Base-by-base conservation (phyloP, 2,113 vertebrate species). In the Protobothrops mucrosquamatus region DNA sequence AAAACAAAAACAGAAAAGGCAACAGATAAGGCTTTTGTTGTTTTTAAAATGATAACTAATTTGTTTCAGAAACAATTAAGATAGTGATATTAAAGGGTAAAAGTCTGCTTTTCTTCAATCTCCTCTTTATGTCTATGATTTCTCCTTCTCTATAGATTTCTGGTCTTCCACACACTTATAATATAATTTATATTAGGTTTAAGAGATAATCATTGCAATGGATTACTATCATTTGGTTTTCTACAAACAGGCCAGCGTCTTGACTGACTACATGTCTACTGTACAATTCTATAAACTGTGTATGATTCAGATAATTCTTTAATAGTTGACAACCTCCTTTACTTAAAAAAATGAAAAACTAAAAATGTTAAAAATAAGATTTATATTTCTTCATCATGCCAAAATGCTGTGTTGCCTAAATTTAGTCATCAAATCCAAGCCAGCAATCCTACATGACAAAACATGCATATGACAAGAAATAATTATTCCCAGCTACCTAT, bases 301-400 rank as follows among this genome's bases (percentile, higher is more conserved):
- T 81, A 20, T 34, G 20, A 81, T n/a, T 81, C 69, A 39, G 69
- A 34, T 15, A 81, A 81, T 81, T 81, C 15, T 81, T 81, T 87
- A 23, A 29, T 51, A 51, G 51, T 14, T 54, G n/a, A n/a, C 51
- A 46, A 23, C 81, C 52, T 87, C 24, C 7, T 29, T 51, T 29
- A 10, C 48, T 39, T 88, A 88, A n/a, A 88, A 52, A 88, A 88
- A 88, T 56, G 54, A 56, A 20, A 55, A 88, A 54, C 48, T 87
- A 55, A 55, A 88, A n/a, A 34, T 20, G 34, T n/a, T 11, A 20
- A 88, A 34, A 29, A 88, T 94, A 94, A 96, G 93, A 92, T 94
- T 88, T 93, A 87, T 93, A 86, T 15, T 96, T 95, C 94, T 96
- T 96, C 93, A 29, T 85, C 57, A 46, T 46, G 1, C 85, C 11